Base-by-base conservation (phyloP, 2,888 invertebrate species). In the Epirrita christyi region DNA sequence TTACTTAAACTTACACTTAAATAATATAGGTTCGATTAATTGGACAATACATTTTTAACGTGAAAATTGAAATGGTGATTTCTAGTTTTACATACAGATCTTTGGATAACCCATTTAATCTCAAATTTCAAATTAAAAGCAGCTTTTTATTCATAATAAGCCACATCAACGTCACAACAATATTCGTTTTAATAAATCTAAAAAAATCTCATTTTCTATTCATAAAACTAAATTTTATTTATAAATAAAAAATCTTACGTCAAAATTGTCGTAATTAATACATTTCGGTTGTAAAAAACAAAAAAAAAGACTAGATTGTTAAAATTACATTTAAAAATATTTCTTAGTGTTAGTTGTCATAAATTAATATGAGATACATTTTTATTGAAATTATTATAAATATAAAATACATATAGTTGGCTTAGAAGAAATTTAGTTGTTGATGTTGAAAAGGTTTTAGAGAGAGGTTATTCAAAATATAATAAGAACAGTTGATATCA, bases 291-390 rank as follows among this genome's bases (percentile, higher is more conserved):
- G 76, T 83, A 78, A 70, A 78, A 81, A 83, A 76, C 75, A 80
- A 83, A 78, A 75, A 84, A 81, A 81, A 81, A 83, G 90, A 90
- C 90, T 90, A 90, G 90, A 90, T 81, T 82, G 85, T 88, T 88
- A 89, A 84, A 82, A 75, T 76, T 71, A 75, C 50, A 72, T 64
- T 70, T 70, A 72, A 68, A 73, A 68, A 69, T 67, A 76, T 72
- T 70, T 66, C 74, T 72, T 74, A 78, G 48, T 64, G 63, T 73
- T 74, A 72, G 60, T 67, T 62, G 69, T 70, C 64, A 72, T 70
- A 72, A 69, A 68, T 64, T 64, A 67, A 64, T 61, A 69, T 65
- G 67, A 72, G 70, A 73, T 75, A 71, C 62, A 65, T 66, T 62
- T n/a, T 49, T 55, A 29, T 37, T 49, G 29, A 45, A 45, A 45